Evolutionary conservation across 1,140 invertebrate genomes (phyloP), one percentile per base, ranked within the genome.

Genomic region (Ctenoplectra terminalis): DNA sequence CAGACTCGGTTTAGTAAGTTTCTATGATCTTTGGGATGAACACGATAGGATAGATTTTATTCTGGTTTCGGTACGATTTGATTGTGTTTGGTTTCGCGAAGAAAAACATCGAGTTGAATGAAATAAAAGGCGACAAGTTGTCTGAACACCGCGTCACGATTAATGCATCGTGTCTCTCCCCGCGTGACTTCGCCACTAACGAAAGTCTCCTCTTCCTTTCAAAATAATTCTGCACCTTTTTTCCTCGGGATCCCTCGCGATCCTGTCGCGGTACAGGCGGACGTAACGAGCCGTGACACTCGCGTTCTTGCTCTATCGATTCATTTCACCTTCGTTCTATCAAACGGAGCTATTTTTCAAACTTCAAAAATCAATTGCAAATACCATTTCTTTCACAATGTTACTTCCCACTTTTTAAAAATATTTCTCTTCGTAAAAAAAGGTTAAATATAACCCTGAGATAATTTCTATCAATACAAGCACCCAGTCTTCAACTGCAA

Each of bases 161-260:
- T 70, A 54, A 81, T 50, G 63, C 52, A 46, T 15, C 56, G n/a
- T 50, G 37, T 34, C 29, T 15, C 34, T 48, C 60, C 48, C 40
- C 61, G 67, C 67, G 70, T 29, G 67, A 83, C 88, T 86, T 90
- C 77, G 85, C 90, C 89, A 87, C 91, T 87, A 93, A 93, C 88
- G 92, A 93, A 93, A 93, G 92, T 93, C 46, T 90, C 90, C 92
- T 92, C 91, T 93, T 93, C 90, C 92, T 93, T 92, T 92, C 92
- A 82, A 92, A 93, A 91, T 89, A 90, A 91, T 88, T 90, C 87
- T 87, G 82, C 86, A 77, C 89, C 89, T 90, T 92, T 91, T 91
- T 89, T 89, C 66, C 74, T 77, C 83, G 71, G 86, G 75, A 76
- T 89, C 81, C 86, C 74, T 82, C 71, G 78, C 67, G 78, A 75